Base-by-base conservation (phyloP, 2,113 vertebrate genomes). In the Otis tarda region DNA sequence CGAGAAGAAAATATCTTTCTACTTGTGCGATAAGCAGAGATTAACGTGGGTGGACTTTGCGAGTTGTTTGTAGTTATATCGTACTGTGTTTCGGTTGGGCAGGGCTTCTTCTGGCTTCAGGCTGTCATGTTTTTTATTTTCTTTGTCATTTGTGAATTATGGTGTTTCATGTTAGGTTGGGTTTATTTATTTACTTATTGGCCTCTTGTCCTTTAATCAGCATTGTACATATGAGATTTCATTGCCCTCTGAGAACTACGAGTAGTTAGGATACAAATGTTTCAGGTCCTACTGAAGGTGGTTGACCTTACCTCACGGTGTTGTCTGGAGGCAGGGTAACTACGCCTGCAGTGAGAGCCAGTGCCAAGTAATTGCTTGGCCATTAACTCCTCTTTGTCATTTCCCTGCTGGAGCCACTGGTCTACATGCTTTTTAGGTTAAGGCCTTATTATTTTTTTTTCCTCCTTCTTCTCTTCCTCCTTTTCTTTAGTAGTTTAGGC, bases 131-230 rank as follows among this genome's bases (percentile, higher is more conserved):
- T n/a, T 64, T 8, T 35, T 78, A 69, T 80, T 30, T 31, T 4
- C 49, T 80, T 93, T 75, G 80, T 95, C 64, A 63, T 33, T 64
- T 95, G 30, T 79, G 87, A 90, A 70, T 95, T 43, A 77, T 12
- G 11, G n/a, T 45, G 67, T 17, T 57, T 94, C 80, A 64, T 57
- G 37, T 71, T 67, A 56, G 28, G 31, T 27, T 65, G 11, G 2
- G 21, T 59, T 12, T 52, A 64, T 91, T 92, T 90, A 92, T 93
- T 92, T 90, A 83, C 92, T 95, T 94, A 87, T 96, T 94, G 43
- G 30, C 53, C 80, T 87, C 93, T 87, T 91, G 80, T 96, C 91
- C 83, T 96, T 93, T 97, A 89, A 93, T 95, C 93, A 87, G 37
- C 24, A 3, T 17, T 60, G 56, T 60, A 57, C 73, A 16, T 61